Evolutionary conservation across 2,113 vertebrate species (phyloP), one percentile per base, ranked within the genome.

Genomic region (Nyctibius bracteatus): DNA sequence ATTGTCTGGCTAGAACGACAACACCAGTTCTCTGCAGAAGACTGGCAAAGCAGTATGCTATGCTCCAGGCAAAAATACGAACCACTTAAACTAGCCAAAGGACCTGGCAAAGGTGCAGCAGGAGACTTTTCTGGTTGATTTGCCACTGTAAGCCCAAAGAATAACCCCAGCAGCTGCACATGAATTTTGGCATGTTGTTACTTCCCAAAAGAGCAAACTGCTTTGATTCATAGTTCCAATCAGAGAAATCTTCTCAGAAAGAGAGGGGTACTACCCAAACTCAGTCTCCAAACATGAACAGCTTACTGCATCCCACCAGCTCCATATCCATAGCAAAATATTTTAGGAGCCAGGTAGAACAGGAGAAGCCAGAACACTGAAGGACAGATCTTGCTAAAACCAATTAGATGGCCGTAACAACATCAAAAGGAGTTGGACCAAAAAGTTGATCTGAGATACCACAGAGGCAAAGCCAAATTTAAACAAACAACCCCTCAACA

Each of bases 101-200:
- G 35, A 94, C 74, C 92, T 83, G 88, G 71, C 81, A 83, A 85
- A 95, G 85, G 92, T 6, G 6, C 30, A 81, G 77, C 23, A 82
- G 55, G 21, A 88, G 62, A 80, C 37, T 66, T 8, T 86, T 81
- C 83, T 81, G 58, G 68, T 44, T 81, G n/a, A 78, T 90, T 88
- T 80, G 39, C 55, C 59, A 86, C 75, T 71, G 43, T 12, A 95
- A n/a, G 51, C 22, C 44, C 39, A 61, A 66, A 88, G 44, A 88
- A 92, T 66, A 94, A 83, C n/a, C 63, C 39, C 68, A 23, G 71
- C 49, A 91, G 71, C 52, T 86, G 57, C 72, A 67, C 59, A 12
- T 13, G n/a, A 61, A 87, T 88, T 93, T 95, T 93, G 88, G 81
- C 81, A 88, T 46, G 35, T 91, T 81, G 49, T 81, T 46, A 54